Evolutionary conservation across 2,113 vertebrate genomes (phyloP).

Genomic region (Gallinago jamesoni): DNA sequence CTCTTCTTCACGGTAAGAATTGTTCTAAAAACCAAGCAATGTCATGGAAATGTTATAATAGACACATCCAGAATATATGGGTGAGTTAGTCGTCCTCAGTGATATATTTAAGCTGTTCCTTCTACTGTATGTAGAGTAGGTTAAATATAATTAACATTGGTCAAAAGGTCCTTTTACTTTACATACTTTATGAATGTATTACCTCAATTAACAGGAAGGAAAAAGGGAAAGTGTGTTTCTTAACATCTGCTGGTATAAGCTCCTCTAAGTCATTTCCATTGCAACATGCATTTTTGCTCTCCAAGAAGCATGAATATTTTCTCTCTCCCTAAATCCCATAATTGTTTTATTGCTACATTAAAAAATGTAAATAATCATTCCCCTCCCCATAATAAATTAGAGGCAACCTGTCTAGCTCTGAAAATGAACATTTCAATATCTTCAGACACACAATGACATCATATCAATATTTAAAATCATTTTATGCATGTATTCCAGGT

Average conservation of each 20-base stretch:
- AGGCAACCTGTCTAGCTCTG: slow-evolving; percentile 82
- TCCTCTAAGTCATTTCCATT: neutral
- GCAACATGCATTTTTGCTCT: neutral
- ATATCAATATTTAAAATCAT: slow-evolving; percentile 99
- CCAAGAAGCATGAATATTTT: slow-evolving; percentile 5
- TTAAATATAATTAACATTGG: slow-evolving; percentile 10
- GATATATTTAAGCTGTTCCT: neutral
- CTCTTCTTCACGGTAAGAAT: slow-evolving; percentile 9
- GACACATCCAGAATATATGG: slow-evolving; percentile 34
- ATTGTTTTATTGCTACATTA: slow-evolving; percentile 78
- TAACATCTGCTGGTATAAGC: neutral
- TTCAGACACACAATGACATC: slow-evolving; percentile 89
- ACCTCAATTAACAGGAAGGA: slow-evolving; percentile 11
- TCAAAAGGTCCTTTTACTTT: slow-evolving; percentile 5
- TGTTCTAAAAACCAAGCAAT: slow-evolving; percentile 4
- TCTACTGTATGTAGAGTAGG: neutral
- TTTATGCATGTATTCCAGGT: slow-evolving; percentile 98
- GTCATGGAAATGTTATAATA: slow-evolving; percentile 58
- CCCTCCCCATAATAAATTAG: slow-evolving; percentile 79
- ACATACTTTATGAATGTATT: neutral
- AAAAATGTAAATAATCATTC: slow-evolving; percentile 85
- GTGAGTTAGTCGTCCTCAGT: neutral
- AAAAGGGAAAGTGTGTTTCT: neutral
- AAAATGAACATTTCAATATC: slow-evolving; percentile 97
- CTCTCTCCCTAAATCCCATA: slow-evolving; percentile 58